These are phyloP conservation scores for Malachius bipustulatus DNA, from an alignment of 2,888 invertebrate genomes.

Conservation along the genomic window DNA sequence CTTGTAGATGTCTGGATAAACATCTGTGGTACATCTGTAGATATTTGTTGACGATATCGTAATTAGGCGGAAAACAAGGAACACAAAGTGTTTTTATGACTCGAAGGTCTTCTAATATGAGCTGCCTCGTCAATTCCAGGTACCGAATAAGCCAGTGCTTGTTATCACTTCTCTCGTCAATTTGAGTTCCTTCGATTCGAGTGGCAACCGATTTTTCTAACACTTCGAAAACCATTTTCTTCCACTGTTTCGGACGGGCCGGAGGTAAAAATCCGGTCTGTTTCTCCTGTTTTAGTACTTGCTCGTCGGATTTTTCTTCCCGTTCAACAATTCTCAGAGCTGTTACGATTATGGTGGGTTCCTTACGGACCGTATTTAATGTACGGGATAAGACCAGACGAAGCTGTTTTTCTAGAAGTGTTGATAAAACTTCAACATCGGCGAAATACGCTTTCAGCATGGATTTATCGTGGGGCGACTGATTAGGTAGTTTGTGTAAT, in stretches of 20 bases:
- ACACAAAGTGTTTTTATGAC: constrained; percentile 83
- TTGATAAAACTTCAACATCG: constrained; percentile 85
- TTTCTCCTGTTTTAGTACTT: constrained; percentile 63
- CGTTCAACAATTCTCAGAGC: constrained; percentile 92
- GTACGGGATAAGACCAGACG: constrained; percentile 81
- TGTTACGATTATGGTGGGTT: constrained; percentile 91
- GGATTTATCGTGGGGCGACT: constrained; percentile 78
- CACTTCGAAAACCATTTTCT: constrained; percentile 72
- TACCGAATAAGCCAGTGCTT: constrained; percentile 95
- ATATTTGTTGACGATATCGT: constrained; percentile 83
- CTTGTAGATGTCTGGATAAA: constrained; percentile 71
- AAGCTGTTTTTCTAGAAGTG: constrained; percentile 80
- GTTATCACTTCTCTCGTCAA: constrained; percentile 81
- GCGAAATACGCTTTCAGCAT: constrained; percentile 93
- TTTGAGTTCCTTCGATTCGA: constrained; percentile 87
- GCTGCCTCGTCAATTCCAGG: constrained; percentile 71
- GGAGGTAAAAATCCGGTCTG: constrained; percentile 87
- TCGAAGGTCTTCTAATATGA: constrained; percentile 81
- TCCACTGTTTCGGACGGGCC: constrained; percentile 88
- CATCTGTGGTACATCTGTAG: constrained; percentile 89
- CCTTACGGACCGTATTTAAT: constrained; percentile 86
- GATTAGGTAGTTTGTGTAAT: constrained; percentile 84
- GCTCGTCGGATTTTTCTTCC: constrained; percentile 89
- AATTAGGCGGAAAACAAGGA: constrained; percentile 92
- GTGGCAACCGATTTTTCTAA: constrained; percentile 67